These are phyloP conservation scores for Operophtera brumata DNA, from an alignment of 2,888 invertebrate species.

Conservation along the genomic window DNA sequence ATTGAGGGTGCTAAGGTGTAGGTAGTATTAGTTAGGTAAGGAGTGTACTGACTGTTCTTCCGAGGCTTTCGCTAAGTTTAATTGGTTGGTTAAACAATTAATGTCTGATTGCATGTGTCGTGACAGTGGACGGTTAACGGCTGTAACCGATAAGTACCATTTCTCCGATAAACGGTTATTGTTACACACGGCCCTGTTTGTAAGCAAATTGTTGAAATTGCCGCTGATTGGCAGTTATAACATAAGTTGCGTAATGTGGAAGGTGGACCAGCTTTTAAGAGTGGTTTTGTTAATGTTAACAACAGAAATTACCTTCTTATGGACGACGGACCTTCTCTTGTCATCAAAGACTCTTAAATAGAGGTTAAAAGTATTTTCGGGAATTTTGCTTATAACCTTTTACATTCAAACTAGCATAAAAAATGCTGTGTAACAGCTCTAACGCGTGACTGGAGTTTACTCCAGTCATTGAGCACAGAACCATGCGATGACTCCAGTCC, in stretches of 20 bases:
- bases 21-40: no score
- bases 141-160: conserved; percentile 31
- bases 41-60: background rate
- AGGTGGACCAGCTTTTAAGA: conserved; percentile 10
- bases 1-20: no score
- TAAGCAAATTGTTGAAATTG: conserved; percentile 21
- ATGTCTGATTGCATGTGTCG: conserved; percentile 32
- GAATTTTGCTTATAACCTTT: no score
- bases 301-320: background rate
- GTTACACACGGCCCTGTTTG: conserved; percentile 7
- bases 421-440: no score
- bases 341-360: no score
- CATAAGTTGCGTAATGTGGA: conserved; percentile 1
- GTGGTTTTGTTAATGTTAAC: background rate
- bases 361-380: no score
- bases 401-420: no score
- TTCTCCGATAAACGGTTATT: conserved; percentile 26
- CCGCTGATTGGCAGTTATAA: conserved; percentile 20
- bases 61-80: conserved; percentile 14
- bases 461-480: no score
- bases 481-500: no score
- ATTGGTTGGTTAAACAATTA: conserved; percentile 36
- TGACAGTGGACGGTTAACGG: conserved; percentile 31
- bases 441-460: no score
- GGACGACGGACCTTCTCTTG: no score